Base-by-base conservation (phyloP, 2,113 vertebrate species). In the Arizona elegans region DNA sequence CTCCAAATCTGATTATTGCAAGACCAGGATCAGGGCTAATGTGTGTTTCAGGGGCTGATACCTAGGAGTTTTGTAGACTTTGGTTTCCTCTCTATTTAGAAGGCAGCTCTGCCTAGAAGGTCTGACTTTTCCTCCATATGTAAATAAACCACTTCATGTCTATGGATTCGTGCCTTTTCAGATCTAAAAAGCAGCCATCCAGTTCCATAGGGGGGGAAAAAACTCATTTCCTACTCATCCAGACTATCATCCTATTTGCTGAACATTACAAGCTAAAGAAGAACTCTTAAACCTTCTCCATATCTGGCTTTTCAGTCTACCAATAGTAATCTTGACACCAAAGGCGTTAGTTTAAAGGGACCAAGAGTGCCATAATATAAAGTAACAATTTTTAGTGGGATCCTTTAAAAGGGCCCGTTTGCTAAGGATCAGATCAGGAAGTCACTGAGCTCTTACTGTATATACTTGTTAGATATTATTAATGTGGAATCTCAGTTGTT, bases 1-100 rank as follows among this genome's bases (percentile, higher is more conserved):
- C 70, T 93, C 70, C 70, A 90, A 86, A 93, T 93, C 92, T n/a
- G 70, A 70, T 90, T 86, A 55, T 38, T 26, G 19, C 52, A 86
- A 17, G n/a, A 56, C 91, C 56, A 62, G 58, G 91, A 88, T 81
- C 70, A 33, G 29, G 92, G 29, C 55, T 86, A 86, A 43, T 26
- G 43, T n/a, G 43, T 86, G 54, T 29, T 89, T 50, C 52, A 75
- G 24, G 24, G 87, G 52, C 88, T 56, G 50, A 29, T 50, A 87
- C 65, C 29, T 38, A 11, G 87, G 47, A 88, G 50, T 21, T 92
- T 12, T 47, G 53, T 53, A 56, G 52, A 87, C 50, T 65, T 47
- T 15, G 33, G 50, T 70, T 90, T 38, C 52, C n/a, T 26, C 62
- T n/a, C 23, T 86, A 86, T 86, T 86, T 59, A 58, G 81, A 59